These are phyloP conservation scores for Falcaria lacertinaria DNA, from an alignment of 2,888 invertebrate genomes.

Conservation along the genomic window DNA sequence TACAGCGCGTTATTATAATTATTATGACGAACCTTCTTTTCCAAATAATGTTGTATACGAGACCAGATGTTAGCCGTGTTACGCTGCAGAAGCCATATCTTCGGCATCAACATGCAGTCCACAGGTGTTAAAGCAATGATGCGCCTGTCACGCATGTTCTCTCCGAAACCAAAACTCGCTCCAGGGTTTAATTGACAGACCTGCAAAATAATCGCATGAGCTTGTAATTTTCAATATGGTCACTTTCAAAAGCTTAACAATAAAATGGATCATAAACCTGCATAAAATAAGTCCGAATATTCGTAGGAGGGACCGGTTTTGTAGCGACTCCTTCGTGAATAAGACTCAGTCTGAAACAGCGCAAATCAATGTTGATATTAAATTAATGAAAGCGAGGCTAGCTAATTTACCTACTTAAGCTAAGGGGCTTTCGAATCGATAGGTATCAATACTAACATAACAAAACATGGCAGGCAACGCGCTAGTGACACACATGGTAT, in stretches of 20 bases:
- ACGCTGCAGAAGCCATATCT: slow-evolving; percentile 83
- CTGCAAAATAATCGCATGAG: slow-evolving; percentile 45
- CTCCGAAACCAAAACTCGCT: slow-evolving; percentile 85
- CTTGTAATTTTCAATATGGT: too few relatives aligned
- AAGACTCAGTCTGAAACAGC: slow-evolving; percentile 44
- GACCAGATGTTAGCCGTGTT: slow-evolving; percentile 84
- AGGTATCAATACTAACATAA: too few relatives aligned
- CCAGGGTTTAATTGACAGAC: slow-evolving; percentile 80
- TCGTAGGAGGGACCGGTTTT: slow-evolving; percentile 15
- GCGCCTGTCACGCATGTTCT: slow-evolving; percentile 82
- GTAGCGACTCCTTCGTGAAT: slow-evolving; percentile 16
- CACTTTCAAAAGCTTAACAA: too few relatives aligned
- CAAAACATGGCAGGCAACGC: too few relatives aligned
- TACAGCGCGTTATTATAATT: too few relatives aligned
- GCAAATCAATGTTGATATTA: not conserved
- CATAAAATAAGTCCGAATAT: slow-evolving; percentile 60
- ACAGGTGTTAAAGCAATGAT: slow-evolving; percentile 82
- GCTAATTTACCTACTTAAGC: too few relatives aligned
- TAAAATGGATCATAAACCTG: slow-evolving; percentile 42
- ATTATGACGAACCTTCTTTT: slow-evolving; percentile 57
- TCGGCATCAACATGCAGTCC: slow-evolving; percentile 84
- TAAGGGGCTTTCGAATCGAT: too few relatives aligned
- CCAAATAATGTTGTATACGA: slow-evolving; percentile 79
- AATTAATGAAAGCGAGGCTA: too few relatives aligned
- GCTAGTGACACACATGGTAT: too few relatives aligned